These are phyloP conservation scores for Diorhabda elongata DNA, from an alignment of 1,140 invertebrate species.

Conservation along the genomic window DNA sequence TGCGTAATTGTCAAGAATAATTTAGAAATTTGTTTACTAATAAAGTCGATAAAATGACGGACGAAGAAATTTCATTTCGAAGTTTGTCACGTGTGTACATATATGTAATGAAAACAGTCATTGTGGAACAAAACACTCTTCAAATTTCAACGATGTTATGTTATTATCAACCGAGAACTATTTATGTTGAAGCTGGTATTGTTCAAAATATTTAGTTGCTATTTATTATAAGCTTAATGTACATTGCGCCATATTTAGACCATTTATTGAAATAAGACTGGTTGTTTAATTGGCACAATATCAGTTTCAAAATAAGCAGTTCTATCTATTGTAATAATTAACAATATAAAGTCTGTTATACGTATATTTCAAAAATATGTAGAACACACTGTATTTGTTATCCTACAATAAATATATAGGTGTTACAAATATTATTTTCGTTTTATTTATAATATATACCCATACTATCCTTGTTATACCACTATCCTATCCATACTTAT, in stretches of 20 bases:
- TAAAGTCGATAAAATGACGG: too few species aligned
- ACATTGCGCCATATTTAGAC: slow-evolving; percentile 22
- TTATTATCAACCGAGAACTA: not conserved
- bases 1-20: too few species aligned
- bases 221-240: slow-evolving; percentile 26
- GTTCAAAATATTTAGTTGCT: slow-evolving; percentile 21
- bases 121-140: not conserved
- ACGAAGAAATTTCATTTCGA: too few species aligned
- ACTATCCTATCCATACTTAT: too few species aligned
- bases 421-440: slow-evolving; percentile 24
- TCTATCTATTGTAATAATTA: slow-evolving; percentile 24
- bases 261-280: slow-evolving; percentile 29
- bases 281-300: slow-evolving; percentile 19
- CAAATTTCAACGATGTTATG: not conserved
- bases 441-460: slow-evolving; percentile 3
- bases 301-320: slow-evolving; percentile 24
- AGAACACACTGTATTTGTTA: slow-evolving; percentile 28
- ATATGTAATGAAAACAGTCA: not conserved
- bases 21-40: too few species aligned
- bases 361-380: slow-evolving; percentile 24
- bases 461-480: too few species aligned
- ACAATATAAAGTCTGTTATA: slow-evolving; percentile 23
- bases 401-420: slow-evolving; percentile 36
- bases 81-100: too few species aligned
- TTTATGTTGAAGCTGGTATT: slow-evolving; percentile 16